Evolutionary conservation across 64 coral and sea anemone species (phyloP), one percentile per base, ranked within the genome.

Genomic region (Dendrophyllia cribrosa): DNA sequence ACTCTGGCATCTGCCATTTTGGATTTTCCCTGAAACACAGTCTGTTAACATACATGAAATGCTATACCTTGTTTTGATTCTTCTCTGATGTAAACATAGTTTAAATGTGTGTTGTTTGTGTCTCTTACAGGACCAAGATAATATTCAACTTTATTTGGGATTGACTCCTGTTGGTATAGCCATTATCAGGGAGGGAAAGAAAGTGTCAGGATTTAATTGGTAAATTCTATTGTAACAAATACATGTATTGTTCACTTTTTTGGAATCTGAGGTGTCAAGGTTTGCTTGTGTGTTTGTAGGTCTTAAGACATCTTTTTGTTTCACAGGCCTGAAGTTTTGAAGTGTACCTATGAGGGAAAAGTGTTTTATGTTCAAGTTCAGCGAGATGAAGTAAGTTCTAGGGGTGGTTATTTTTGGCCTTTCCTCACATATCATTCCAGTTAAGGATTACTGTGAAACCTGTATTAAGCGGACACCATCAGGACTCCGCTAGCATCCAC

Each of bases 311-410:
- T 56, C 53, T 56, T 7, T 58, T 88, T 75, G 12, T 86, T 56
- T 94, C 34, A 9, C 25, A 98, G 96, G 96, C 45, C 91, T 71
- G 88, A 99, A 44, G 86, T 99, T 23, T 55, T 86, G 16, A 99
- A 99, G 63, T 94, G 95, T 59, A 96, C 91, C 12, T 99, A 99
- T 80, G 97, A 99, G 66, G 88, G 94, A 12, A 96, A 93, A 85
- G 97, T 99, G 43, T 99, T 99, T 43, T 99, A 99, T 87, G 94
- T 99, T 51, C 97, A 99, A 87, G 92, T 99, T 23, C 67, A 90
- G 15, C 93, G 88, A 78, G 97, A 99, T 2, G 97, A 94, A 59
- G 96, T 98, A 65, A 92, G 92, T 88, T 60, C 1, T 58, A 45
- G 7, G 14, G 43, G 34, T 13, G 5, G 43, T 76, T 76, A 6